These are phyloP conservation scores for Eolophus roseicapilla DNA, from an alignment of 2,113 vertebrate species.

Conservation along the genomic window DNA sequence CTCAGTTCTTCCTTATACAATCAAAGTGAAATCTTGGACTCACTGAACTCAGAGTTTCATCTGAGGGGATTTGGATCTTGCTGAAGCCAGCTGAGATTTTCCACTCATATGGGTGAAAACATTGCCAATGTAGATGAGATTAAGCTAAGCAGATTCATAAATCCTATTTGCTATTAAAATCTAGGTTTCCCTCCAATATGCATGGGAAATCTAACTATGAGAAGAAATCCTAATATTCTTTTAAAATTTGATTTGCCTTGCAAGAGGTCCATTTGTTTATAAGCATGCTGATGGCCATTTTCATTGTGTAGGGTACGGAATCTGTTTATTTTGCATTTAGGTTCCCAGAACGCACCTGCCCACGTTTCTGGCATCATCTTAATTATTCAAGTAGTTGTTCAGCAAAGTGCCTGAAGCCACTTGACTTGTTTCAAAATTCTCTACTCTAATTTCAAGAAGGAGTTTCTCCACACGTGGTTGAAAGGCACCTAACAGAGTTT, in stretches of 20 bases:
- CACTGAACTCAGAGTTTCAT: background rate
- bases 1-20: background rate
- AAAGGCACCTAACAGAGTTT: background rate
- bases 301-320: background rate
- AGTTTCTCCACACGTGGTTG: background rate
- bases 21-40: background rate
- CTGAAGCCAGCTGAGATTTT: background rate
- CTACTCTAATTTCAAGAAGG: background rate
- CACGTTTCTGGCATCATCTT: background rate
- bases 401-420: background rate
- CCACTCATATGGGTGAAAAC: background rate
- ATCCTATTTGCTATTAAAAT: background rate
- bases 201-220: background rate
- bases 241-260: background rate
- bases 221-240: background rate
- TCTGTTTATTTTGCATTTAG: background rate
- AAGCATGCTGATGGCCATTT: background rate
- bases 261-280: background rate
- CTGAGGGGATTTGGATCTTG: background rate
- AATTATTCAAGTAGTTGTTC: background rate
- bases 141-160: background rate
- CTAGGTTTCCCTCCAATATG: background rate
- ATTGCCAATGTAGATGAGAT: background rate
- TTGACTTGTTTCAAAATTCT: background rate
- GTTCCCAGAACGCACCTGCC: background rate